Base-by-base conservation (phyloP, 2,797 vertebrate species). In the Aplochiton taeniatus region DNA sequence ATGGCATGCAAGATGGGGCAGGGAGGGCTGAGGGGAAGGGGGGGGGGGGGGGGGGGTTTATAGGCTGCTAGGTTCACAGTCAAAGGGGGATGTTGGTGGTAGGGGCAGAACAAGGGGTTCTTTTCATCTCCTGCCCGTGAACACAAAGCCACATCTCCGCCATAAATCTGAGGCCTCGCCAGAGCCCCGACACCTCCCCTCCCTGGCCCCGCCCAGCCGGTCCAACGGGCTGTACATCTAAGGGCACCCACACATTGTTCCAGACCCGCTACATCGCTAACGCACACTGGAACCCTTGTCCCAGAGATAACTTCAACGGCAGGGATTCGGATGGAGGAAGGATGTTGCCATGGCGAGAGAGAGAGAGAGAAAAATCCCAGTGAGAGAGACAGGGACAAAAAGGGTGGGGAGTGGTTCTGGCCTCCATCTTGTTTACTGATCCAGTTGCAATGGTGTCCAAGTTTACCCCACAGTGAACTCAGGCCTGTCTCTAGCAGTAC, bases 81-180 rank as follows among this genome's bases (percentile, higher is more conserved):
- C 31, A 31, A 31, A 31, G 6, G 31, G 31, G 31, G 31, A 31
- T 31, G 31, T 31, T 31, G 31, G 50, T 61, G 72, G 47, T 10
- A 13, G 9, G 70, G 31, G 75, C 74, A 75, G 80, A 91, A 93
- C 91, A 94, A 93, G 83, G 81, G 84, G 76, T 84, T 89, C 90
- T 89, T 91, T 92, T 93, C 88, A 91, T 91, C 74, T 81, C 73
- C 73, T 78, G 74, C 72, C 72, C 74, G 84, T 85, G 87, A 91
- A 89, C 71, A 81, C 74, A 84, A 73, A 81, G 80, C 72, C 75
- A 81, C 86, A 88, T 85, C 74, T 70, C 87, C 73, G 77, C 82
- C 66, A 90, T 93, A 90, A 93, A 93, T 93, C 87, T 79, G 57
- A 75, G 57, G 82, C 67, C 70, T 61, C 67, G 83, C 68, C 79